phyloP scores from a whole-genome alignment of 2,797 vertebrate species.

The Podarcis lilfordi region DNA sequence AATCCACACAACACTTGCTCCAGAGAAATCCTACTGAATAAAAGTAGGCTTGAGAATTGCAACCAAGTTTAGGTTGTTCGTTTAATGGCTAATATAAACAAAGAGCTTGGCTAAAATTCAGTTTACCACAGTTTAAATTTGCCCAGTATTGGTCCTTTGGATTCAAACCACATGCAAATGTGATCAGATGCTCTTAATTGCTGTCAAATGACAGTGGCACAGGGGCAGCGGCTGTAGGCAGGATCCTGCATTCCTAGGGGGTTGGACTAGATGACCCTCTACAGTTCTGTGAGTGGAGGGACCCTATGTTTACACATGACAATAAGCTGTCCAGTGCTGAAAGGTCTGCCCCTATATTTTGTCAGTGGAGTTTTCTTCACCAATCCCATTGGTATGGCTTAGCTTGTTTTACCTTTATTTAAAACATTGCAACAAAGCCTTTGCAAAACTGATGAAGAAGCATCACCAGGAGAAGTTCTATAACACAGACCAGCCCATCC shows the following conservation, averaged over 20 bases:
- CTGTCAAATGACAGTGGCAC: not conserved
- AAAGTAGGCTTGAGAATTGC: not conserved
- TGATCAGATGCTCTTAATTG: not conserved
- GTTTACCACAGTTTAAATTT: not conserved
- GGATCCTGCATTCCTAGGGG: too few species aligned
- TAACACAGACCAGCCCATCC: not conserved
- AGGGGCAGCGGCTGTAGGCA: too few species aligned
- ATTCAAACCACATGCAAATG: too few species aligned
- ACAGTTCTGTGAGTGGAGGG: too few species aligned
- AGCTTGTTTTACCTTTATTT: not conserved
- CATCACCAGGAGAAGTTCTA: not conserved
- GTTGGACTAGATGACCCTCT: too few species aligned
- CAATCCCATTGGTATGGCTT: not conserved
- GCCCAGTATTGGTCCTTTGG: not conserved
- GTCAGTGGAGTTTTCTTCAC: not conserved
- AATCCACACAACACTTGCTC: not conserved
- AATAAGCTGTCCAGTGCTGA: not conserved
- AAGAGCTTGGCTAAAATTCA: not conserved
- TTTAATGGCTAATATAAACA: conserved; percentile 14
- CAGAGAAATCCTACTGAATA: not conserved
- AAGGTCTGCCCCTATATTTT: not conserved
- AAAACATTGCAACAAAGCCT: not conserved
- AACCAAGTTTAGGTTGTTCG: not conserved
- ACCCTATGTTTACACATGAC: not conserved
- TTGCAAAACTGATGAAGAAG: not conserved